Evolutionary conservation across 2,888 invertebrate species (phyloP).

Genomic region (Lepetodrilus schrolli): DNA sequence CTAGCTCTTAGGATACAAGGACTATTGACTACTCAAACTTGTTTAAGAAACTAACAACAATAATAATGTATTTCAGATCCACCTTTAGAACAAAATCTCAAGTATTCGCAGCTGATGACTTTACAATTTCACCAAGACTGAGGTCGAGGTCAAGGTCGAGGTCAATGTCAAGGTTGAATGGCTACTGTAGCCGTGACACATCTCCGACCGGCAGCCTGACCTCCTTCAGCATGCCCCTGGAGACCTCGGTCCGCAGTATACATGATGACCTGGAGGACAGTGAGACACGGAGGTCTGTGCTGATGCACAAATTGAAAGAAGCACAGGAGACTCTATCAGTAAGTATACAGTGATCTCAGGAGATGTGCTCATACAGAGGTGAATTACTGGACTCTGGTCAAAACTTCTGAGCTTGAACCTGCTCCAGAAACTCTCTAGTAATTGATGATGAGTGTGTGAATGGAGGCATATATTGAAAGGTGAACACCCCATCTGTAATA

Average conservation of each 20-base stretch:
- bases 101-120: constrained; percentile 49
- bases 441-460: too few relatives aligned
- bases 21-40: too few relatives aligned
- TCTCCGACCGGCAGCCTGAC: neutral
- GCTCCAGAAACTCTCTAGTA: too few relatives aligned
- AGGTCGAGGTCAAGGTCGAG: constrained; percentile 57
- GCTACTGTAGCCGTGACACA: constrained; percentile 46
- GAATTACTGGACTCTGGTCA: too few relatives aligned
- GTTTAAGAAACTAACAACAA: too few relatives aligned
- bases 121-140: constrained; percentile 45
- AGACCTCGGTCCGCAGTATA: constrained; percentile 49
- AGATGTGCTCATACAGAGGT: too few relatives aligned
- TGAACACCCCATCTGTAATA: too few relatives aligned
- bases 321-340: constrained; percentile 71
- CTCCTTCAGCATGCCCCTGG: constrained; percentile 16
- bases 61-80: constrained; percentile 55
- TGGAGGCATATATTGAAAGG: too few relatives aligned
- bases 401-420: too few relatives aligned
- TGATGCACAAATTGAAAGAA: constrained; percentile 69
- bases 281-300: constrained; percentile 65
- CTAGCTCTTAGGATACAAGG: too few relatives aligned
- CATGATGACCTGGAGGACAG: constrained; percentile 67
- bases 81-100: constrained; percentile 51
- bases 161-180: constrained; percentile 56
- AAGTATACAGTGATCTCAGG: too few relatives aligned